These are phyloP conservation scores for Condylura cristata DNA, from an alignment of 2,113 vertebrate species.

Conservation along the genomic window DNA sequence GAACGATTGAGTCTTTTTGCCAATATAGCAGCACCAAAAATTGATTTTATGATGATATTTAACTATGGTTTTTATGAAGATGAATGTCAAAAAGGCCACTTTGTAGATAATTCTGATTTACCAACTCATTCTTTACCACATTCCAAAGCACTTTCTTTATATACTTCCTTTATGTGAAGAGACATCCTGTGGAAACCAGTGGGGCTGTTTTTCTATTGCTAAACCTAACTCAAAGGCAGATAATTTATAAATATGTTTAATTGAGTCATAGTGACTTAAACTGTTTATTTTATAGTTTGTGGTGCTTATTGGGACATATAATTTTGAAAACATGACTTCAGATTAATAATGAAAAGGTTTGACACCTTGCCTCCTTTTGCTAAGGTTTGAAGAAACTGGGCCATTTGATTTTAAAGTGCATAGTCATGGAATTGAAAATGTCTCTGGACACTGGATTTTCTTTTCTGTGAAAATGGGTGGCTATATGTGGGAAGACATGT, in stretches of 20 bases:
- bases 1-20: neutral
- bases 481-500: neutral
- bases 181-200: neutral
- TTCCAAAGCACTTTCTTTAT: conserved; percentile 26
- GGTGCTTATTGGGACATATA: neutral
- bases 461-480: neutral
- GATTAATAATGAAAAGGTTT: neutral
- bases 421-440: conserved; percentile 33
- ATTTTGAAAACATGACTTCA: neutral
- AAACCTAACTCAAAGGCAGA: conserved; percentile 10
- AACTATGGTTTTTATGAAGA: conserved; percentile 25
- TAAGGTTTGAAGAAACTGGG: neutral
- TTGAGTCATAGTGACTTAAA: neutral
- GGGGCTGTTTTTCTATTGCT: neutral
- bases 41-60: neutral
- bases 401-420: conserved; percentile 24
- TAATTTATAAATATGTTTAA: conserved; percentile 39
- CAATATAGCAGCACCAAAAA: neutral
- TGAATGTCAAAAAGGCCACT: neutral
- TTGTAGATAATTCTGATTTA: neutral
- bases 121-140: neutral
- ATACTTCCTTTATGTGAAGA: neutral
- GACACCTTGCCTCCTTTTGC: neutral
- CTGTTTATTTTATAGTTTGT: neutral
- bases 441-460: neutral